phyloP scores from a whole-genome alignment of 2,888 invertebrate species.

The Polydrusus pterygomalis region DNA sequence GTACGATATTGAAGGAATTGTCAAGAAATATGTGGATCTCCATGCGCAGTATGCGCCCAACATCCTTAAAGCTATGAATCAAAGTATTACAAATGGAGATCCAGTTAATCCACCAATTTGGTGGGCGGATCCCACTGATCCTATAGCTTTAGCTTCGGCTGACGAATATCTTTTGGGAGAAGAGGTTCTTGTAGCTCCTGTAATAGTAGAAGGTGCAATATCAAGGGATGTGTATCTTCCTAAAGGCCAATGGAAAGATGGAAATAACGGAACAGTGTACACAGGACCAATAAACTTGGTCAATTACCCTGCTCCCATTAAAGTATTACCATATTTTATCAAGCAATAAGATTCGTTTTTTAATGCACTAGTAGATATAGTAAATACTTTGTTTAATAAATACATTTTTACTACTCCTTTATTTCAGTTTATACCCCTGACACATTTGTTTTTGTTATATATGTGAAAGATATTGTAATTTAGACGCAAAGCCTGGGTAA shows the following conservation, averaged over 20 bases:
- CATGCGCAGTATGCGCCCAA: slow-evolving; percentile 78
- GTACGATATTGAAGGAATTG: slow-evolving; percentile 77
- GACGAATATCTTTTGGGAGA: slow-evolving; percentile 87
- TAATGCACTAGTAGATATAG: too few relatives aligned
- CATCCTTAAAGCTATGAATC: slow-evolving; percentile 78
- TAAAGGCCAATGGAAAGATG: slow-evolving; percentile 83
- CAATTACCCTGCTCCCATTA: slow-evolving; percentile 79
- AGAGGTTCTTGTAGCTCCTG: slow-evolving; percentile 72
- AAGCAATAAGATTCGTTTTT: slow-evolving; percentile 29
- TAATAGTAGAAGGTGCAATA: slow-evolving; percentile 77
- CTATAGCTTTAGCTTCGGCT: slow-evolving; percentile 76
- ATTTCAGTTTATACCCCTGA: too few relatives aligned
- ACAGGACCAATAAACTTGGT: slow-evolving; percentile 78
- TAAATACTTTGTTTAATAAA: too few relatives aligned
- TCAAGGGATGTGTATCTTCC: slow-evolving; percentile 70
- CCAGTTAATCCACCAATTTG: slow-evolving; percentile 89
- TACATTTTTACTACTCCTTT: too few relatives aligned
- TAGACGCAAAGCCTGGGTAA: too few relatives aligned
- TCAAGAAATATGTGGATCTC: slow-evolving; percentile 78
- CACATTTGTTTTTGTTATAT: too few relatives aligned
- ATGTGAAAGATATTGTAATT: too few relatives aligned
- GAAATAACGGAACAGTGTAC: slow-evolving; percentile 72
- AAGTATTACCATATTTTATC: slow-evolving; percentile 80
- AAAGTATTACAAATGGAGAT: slow-evolving; percentile 77
- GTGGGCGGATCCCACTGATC: slow-evolving; percentile 86